Conservation (phyloP, 2,888 invertebrate species). For the Phortica magna region DNA sequence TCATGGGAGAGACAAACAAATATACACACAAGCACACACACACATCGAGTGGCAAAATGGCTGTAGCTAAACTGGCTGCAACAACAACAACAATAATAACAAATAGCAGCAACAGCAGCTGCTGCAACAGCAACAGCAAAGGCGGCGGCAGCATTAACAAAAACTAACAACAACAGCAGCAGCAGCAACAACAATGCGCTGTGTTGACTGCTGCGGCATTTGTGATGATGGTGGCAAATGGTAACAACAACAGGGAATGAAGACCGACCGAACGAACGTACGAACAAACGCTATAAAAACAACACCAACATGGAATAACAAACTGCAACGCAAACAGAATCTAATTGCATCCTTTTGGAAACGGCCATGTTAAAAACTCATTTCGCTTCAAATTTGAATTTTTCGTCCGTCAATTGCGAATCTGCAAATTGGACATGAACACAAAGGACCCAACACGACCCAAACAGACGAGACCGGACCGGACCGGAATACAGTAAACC, state of each 20-base stretch:
- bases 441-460: constrained; percentile 19
- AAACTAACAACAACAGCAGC: background rate
- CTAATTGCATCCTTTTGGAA: constrained; percentile 49
- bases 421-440: constrained; percentile 39
- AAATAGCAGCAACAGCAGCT: background rate
- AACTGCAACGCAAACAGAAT: constrained; percentile 43
- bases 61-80: background rate
- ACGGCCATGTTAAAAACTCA: constrained; percentile 45
- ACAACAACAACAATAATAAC: background rate
- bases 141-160: background rate
- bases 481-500: no score
- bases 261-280: no score
- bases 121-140: background rate
- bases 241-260: constrained; percentile 2
- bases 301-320: constrained; percentile 36
- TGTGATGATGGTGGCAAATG: background rate
- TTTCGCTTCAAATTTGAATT: constrained; percentile 53
- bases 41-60: background rate
- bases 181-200: background rate
- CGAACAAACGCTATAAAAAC: constrained; percentile 24
- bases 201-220: no score
- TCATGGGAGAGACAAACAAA: background rate
- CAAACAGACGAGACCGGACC: background rate
- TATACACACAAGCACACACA: no score
- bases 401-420: constrained; percentile 47